Conservation (phyloP, 1,140 invertebrate species). For the Tetraneura akinire region DNA sequence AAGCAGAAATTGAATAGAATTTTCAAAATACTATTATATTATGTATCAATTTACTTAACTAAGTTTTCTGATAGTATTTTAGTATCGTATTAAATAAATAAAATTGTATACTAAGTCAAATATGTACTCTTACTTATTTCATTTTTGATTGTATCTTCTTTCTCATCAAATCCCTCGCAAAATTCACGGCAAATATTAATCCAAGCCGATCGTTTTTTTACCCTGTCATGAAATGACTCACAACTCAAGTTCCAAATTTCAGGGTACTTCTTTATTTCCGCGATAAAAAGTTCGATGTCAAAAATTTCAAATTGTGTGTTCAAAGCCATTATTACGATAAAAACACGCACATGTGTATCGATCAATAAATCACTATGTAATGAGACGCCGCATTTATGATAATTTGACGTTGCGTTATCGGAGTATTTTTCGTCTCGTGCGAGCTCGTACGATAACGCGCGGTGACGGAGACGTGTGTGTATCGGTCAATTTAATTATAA, state of each 20-base stretch:
- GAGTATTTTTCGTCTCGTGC: too few species aligned
- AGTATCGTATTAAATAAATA: slow-evolving; percentile 39
- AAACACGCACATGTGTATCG: too few species aligned
- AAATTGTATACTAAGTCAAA: slow-evolving; percentile 29
- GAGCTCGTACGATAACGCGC: too few species aligned
- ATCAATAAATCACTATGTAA: too few species aligned
- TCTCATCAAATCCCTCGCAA: slow-evolving; percentile 30
- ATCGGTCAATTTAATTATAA: too few species aligned
- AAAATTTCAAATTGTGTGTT: slow-evolving; percentile 12
- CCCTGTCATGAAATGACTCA: slow-evolving; percentile 58
- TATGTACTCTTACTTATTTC: slow-evolving; percentile 37
- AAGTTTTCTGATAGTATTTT: slow-evolving; percentile 37
- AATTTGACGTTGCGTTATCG: too few species aligned
- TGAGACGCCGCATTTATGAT: too few species aligned
- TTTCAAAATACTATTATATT: slow-evolving; percentile 20
- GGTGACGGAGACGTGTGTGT: too few species aligned
- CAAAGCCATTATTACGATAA: not conserved
- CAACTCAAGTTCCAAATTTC: slow-evolving; percentile 15
- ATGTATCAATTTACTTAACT: not conserved
- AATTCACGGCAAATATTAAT: slow-evolving; percentile 29
- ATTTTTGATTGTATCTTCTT: slow-evolving; percentile 31
- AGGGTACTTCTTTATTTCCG: slow-evolving; percentile 19
- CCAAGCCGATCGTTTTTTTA: slow-evolving; percentile 56
- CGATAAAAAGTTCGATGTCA: slow-evolving; percentile 22
- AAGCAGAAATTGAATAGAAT: slow-evolving; percentile 14